phyloP scores from a whole-genome alignment of 1,140 invertebrate species.

The Brachystomella parvula region DNA sequence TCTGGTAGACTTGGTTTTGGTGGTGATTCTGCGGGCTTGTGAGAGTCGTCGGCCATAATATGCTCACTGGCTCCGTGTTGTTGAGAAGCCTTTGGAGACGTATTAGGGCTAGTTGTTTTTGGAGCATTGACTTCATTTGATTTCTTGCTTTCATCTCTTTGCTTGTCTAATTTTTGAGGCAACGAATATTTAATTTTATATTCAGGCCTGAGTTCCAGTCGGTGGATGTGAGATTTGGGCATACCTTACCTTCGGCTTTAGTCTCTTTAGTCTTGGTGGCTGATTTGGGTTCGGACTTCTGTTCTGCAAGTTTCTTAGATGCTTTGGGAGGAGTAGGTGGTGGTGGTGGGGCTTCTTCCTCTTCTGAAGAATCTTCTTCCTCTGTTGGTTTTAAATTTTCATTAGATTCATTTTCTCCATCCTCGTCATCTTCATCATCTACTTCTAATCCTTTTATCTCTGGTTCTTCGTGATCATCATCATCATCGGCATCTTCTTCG shows the following conservation, averaged over 20 bases:
- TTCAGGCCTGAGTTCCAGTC: neutral
- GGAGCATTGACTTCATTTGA: constrained; percentile 21
- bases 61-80: constrained; percentile 27
- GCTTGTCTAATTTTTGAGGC: neutral
- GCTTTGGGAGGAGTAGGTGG: neutral
- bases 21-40: constrained; percentile 31
- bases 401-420: constrained; percentile 1
- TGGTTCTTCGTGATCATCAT: constrained; percentile 25
- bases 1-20: constrained; percentile 25
- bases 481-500: constrained; percentile 14
- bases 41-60: constrained; percentile 36
- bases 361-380: constrained; percentile 25
- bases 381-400: constrained; percentile 17
- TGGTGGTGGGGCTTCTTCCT: constrained; percentile 11
- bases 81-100: constrained; percentile 27
- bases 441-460: constrained; percentile 33
- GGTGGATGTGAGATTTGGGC: constrained; percentile 5
- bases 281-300: neutral
- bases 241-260: constrained; percentile 37
- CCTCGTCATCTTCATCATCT: constrained; percentile 40
- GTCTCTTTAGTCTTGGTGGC: constrained; percentile 3
- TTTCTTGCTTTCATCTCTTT: constrained; percentile 10
- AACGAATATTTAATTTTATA: neutral
- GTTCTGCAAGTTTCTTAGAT: neutral
- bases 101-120: constrained; percentile 25